These are phyloP conservation scores for Poeciliopsis turneri DNA, from an alignment of 2,797 vertebrate species.

Conservation along the genomic window DNA sequence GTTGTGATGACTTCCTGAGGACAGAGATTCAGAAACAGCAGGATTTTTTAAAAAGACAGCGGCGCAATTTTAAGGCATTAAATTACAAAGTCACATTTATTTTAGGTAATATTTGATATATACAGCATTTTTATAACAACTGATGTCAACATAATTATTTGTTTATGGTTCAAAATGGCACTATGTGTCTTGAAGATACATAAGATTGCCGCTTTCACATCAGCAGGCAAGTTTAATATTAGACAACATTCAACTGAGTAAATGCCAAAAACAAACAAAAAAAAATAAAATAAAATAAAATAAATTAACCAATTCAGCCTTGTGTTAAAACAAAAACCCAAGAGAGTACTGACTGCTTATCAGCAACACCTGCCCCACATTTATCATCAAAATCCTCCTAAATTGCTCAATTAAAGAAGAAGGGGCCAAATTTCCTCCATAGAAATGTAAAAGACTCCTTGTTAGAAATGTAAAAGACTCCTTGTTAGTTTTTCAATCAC, in stretches of 20 bases:
- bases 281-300: too few relatives aligned
- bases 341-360: neutral
- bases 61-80: too few relatives aligned
- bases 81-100: too few relatives aligned
- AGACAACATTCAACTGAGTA: neutral
- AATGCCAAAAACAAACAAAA: neutral
- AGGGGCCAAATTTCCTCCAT: neutral
- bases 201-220: neutral
- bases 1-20: too few relatives aligned
- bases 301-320: neutral
- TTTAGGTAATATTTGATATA: too few relatives aligned
- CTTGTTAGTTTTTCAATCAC: neutral
- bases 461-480: neutral
- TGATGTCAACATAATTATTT: too few relatives aligned
- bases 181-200: too few relatives aligned
- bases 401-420: neutral
- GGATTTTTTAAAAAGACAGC: too few relatives aligned
- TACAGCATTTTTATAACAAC: too few relatives aligned
- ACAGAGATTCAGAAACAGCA: too few relatives aligned
- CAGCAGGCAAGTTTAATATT: neutral
- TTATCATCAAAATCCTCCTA: neutral
- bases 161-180: too few relatives aligned
- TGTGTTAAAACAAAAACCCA: neutral
- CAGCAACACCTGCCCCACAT: neutral
- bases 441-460: neutral